Evolutionary conservation across 1,140 invertebrate species (phyloP).

Genomic region (Zeugodacus cucurbitae): DNA sequence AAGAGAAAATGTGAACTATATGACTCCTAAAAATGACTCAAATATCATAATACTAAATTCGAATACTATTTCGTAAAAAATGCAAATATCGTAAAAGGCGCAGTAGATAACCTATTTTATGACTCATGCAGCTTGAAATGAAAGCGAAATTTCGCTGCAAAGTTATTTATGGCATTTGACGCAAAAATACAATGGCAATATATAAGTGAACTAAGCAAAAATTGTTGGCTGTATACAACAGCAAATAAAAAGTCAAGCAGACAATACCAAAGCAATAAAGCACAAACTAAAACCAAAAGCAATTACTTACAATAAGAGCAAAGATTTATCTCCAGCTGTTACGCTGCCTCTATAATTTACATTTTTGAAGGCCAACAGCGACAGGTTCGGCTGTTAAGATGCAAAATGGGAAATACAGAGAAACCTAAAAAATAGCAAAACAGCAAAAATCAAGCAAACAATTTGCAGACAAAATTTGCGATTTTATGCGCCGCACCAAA

Average conservation of each 20-base stretch:
- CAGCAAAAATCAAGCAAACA: not conserved
- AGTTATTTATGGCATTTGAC: not conserved
- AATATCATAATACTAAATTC: no score
- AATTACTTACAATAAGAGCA: slow-evolving; percentile 38
- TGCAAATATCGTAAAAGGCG: no score
- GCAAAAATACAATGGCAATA: not conserved
- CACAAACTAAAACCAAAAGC: not conserved
- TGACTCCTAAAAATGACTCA: no score
- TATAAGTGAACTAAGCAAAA: not conserved
- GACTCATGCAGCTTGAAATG: not conserved
- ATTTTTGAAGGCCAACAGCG: slow-evolving; percentile 12
- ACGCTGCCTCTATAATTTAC: not conserved
- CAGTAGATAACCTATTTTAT: not conserved
- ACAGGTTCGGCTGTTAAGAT: not conserved
- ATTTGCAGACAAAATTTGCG: not conserved
- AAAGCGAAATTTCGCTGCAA: not conserved
- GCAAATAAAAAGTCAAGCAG: not conserved
- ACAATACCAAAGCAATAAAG: not conserved
- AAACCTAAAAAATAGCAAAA: no score
- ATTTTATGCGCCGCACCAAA: not conserved
- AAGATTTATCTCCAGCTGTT: slow-evolving; percentile 28
- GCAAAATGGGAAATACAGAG: not conserved
- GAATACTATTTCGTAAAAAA: no score
- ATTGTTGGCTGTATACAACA: not conserved
- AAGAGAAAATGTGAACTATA: no score